Evolutionary conservation across 1,140 invertebrate genomes (phyloP), one percentile per base, ranked within the genome.

Genomic region (Alviniconcha marisindica): DNA sequence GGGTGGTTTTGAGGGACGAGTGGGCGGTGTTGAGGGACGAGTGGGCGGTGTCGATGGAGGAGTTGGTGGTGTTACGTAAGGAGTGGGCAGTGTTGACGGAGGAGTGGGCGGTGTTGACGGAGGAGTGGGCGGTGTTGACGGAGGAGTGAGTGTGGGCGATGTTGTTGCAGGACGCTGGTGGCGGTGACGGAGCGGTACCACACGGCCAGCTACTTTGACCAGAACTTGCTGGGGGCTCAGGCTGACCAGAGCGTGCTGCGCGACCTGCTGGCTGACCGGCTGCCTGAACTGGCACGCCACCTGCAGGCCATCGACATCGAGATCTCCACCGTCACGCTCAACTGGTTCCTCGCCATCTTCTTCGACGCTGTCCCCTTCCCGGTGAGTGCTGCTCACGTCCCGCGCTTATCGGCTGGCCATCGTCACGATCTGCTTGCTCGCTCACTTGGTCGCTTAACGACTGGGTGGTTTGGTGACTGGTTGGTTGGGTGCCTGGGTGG

Each of bases 281-380:
- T 94, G 56, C 94, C 94, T 24, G 85, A 86, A 42, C 88, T 94
- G 7, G 84, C 90, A 40, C 84, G 88, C 28, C 94, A 94, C 89
- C 87, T 94, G 71, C 92, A 93, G 76, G 88, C 87, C 48, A 93
- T 93, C 69, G 94, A 94, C 83, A 94, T 94, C 54, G 94, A 94
- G 85, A 87, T 94, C 31, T 93, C 94, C 38, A 94, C 94, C 5
- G 91, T 95, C 54, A 94, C 94, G 14, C 90, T 94, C 44, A 94
- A 95, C 90, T 94, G 94, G 94, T 94, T 94, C 87, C 88, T 94
- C 77, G 93, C 94, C 44, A 89, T 94, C 44, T 94, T 94, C 89
- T 94, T 94, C 89, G 94, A 94, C 89, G 92, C 94, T 14, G 91
- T 94, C 10, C 94, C 94, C 18, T 94, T 94, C 88, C 89, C 93